A percentile compares a stretch with the other conserved stretches of the same genome.
These are phyloP conservation scores for Meloidogyne floridensis DNA, from an alignment of 1,140 invertebrate species.

Conservation along the genomic window DNA sequence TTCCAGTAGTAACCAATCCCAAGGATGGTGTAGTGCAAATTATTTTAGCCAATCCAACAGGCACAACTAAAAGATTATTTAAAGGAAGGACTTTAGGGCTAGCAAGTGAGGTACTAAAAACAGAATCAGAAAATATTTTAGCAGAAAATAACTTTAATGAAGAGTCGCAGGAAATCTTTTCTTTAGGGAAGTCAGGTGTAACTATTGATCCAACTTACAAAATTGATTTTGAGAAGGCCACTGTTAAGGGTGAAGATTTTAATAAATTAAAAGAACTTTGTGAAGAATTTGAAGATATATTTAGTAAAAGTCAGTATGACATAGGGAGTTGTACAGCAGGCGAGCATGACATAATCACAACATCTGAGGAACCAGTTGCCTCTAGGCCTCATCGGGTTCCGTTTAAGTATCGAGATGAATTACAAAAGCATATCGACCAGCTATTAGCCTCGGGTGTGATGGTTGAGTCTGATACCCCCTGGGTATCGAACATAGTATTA, in stretches of 20 bases:
- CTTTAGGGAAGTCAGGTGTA: not conserved
- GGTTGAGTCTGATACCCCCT: slow-evolving; percentile 13
- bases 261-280: not conserved
- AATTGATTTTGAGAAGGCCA: not conserved
- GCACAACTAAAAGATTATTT: slow-evolving; percentile 9
- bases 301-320: slow-evolving; percentile 17
- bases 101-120: not conserved
- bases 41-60: not conserved
- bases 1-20: no score
- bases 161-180: not conserved
- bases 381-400: not conserved
- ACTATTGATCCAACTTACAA: not conserved
- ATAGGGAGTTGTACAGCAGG: not conserved
- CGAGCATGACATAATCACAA: slow-evolving; percentile 10
- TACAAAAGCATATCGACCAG: slow-evolving; percentile 6
- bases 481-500: not conserved
- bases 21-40: no score
- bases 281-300: slow-evolving; percentile 13
- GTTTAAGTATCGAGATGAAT: not conserved
- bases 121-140: not conserved
- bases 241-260: not conserved
- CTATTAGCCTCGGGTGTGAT: not conserved
- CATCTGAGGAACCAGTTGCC: slow-evolving; percentile 9
- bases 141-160: not conserved
- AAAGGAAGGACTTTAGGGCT: not conserved